Base-by-base conservation (phyloP, 2,888 invertebrate species). In the Peribatodes rhomboidaria region DNA sequence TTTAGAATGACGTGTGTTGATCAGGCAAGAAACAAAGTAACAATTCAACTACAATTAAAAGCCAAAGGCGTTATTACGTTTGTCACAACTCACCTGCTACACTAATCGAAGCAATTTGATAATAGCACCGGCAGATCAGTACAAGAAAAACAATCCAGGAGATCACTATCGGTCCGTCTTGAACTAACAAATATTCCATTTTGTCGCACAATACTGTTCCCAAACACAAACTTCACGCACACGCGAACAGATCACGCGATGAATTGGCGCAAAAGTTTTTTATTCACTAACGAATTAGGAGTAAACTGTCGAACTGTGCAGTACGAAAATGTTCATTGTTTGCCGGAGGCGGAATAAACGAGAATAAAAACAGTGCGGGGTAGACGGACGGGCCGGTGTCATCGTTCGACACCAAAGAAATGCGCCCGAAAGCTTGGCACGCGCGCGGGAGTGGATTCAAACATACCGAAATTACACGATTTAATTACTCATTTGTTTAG, bases 131-230 rank as follows among this genome's bases (percentile, higher is more conserved):
- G 63, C 86, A 93, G 75, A 93, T 92, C 68, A 92, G 77, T 70
- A 90, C 69, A 54, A 93, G 71, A 68, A 92, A 92, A 65, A 92
- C 83, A 77, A 92, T 86, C 93, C 92, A 92, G 18, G 93, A 90
- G 63, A 93, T 73, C 71, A 92, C 81, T 65, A 92, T 85, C 1
- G 92, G 92, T 35, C 87, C 87, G 53, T 93, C 93, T 80, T 89
- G 89, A 75, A 87, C 89, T 14, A 89, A 61, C 63, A 89, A 67
- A 57, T 77, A 75, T 70, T 89, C 89, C 90, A 91, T 90, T 66
- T 76, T 77, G 71, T 72, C 69, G 52, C 64, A 67, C 70, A 73
- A 74, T 75, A 78, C 74, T 70, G 42, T 47, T 58, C 54, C 42
- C 39, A 4, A 52, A 61, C 44, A 49, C 54, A 73, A 69, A 63